These are phyloP conservation scores for Deilephila porcellus DNA, from an alignment of 2,888 invertebrate genomes.

Conservation along the genomic window DNA sequence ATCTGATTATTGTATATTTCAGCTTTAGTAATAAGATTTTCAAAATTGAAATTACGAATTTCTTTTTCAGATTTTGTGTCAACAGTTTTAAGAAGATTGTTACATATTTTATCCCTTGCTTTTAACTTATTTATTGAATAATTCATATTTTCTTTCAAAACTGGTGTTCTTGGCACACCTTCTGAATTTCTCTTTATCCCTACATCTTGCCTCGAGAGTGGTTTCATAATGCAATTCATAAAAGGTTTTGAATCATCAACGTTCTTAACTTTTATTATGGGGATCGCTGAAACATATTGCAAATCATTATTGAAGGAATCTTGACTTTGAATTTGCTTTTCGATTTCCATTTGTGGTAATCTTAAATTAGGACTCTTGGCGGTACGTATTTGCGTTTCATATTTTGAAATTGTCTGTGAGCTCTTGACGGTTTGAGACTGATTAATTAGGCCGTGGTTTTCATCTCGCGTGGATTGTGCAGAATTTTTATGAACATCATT, in stretches of 20 bases:
- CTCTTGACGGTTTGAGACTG: slow-evolving; percentile 54
- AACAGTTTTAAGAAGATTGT: slow-evolving; percentile 50
- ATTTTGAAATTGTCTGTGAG: slow-evolving; percentile 50
- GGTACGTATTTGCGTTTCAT: slow-evolving; percentile 60
- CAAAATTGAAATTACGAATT: slow-evolving; percentile 77
- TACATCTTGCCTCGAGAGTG: slow-evolving; percentile 60
- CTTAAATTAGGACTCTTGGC: slow-evolving; percentile 61
- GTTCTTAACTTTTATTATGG: slow-evolving; percentile 73
- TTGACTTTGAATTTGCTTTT: slow-evolving; percentile 57
- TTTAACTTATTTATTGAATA: slow-evolving; percentile 59
- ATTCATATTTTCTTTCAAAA: slow-evolving; percentile 67
- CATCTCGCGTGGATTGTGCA: slow-evolving; percentile 55
- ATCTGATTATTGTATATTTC: slow-evolving; percentile 81
- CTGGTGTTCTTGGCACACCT: slow-evolving; percentile 63
- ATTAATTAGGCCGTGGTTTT: slow-evolving; percentile 50
- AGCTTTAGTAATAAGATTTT: slow-evolving; percentile 80
- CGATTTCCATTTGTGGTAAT: slow-evolving; percentile 55
- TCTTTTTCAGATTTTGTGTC: slow-evolving; percentile 68
- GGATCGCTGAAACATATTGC: slow-evolving; percentile 57
- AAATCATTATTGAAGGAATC: slow-evolving; percentile 55
- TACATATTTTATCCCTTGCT: slow-evolving; percentile 58
- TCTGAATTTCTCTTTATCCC: slow-evolving; percentile 68
- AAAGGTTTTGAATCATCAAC: slow-evolving; percentile 67
- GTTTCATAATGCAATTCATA: slow-evolving; percentile 58
- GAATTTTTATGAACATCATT: slow-evolving; percentile 55